A percentile compares a stretch with the other conserved stretches of the same genome.
These are phyloP conservation scores for Megathymus violae DNA, from an alignment of 1,140 invertebrate species.

Conservation along the genomic window DNA sequence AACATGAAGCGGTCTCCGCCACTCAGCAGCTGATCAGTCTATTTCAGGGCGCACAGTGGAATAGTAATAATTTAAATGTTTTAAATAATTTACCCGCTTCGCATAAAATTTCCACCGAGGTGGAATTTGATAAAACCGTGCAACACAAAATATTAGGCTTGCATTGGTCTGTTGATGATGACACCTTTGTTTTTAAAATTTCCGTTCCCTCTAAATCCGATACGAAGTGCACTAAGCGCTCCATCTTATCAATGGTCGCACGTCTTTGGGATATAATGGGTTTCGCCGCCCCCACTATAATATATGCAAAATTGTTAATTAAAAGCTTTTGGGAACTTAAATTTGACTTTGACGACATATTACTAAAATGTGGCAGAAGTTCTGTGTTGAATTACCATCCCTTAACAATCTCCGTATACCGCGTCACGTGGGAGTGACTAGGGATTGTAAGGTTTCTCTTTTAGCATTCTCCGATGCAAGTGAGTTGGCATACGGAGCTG, in stretches of 20 bases:
- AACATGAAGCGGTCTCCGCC: conserved; percentile 1
- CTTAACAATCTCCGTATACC: conserved; percentile 32
- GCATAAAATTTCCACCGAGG: conserved; percentile 14
- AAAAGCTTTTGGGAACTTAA: conserved; percentile 30
- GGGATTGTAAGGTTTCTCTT: conserved; percentile 6
- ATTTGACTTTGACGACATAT: conserved; percentile 34
- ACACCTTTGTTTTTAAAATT: conserved; percentile 14
- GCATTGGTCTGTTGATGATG: conserved; percentile 14
- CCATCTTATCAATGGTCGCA: conserved; percentile 25
- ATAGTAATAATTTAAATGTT: conserved; percentile 13
- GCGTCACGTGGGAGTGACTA: conserved; percentile 32
- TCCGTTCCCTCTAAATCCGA: conserved; percentile 3
- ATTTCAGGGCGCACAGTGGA: conserved; percentile 29
- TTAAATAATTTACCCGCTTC: conserved; percentile 22
- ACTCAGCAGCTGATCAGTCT: conserved; percentile 24
- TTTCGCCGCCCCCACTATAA: conserved; percentile 25
- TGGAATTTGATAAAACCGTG: conserved; percentile 26
- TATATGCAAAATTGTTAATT: conserved; percentile 35
- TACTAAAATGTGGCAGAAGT: conserved; percentile 30
- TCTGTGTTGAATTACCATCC: conserved; percentile 20
- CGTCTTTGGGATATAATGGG: conserved; percentile 38
- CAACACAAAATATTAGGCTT: conserved; percentile 28
- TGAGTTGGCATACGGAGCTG: conserved; percentile 30
- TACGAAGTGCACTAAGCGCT: conserved; percentile 25
- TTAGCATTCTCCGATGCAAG: conserved; percentile 36